These are phyloP conservation scores for Chionoecetes opilio DNA, from an alignment of 1,140 invertebrate genomes.

Conservation along the genomic window DNA sequence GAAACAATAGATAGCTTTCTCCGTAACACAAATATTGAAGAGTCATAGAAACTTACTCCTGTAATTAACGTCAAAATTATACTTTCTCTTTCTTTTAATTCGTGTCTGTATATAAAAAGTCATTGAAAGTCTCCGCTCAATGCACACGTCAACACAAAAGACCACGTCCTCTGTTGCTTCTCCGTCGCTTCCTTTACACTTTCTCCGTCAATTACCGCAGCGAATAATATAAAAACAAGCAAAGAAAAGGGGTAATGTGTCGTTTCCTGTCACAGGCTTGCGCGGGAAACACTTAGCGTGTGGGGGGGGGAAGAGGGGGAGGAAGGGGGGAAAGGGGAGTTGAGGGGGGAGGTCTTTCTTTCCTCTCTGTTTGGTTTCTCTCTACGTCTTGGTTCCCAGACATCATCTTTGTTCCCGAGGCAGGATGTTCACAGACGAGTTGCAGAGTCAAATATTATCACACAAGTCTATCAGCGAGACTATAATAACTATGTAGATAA, in stretches of 20 bases:
- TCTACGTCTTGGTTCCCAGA: neutral
- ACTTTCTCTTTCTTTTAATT: too few relatives aligned
- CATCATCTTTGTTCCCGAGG: neutral
- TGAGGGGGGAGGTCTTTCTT: too few relatives aligned
- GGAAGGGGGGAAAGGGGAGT: too few relatives aligned
- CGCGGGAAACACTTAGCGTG: neutral
- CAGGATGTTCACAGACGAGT: neutral
- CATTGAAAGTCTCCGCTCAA: neutral
- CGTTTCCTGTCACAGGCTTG: neutral
- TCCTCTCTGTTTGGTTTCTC: neutral
- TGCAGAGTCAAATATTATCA: neutral
- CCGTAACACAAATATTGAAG: too few relatives aligned
- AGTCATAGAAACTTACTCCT: too few relatives aligned
- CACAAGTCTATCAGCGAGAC: too few relatives aligned
- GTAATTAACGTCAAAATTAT: too few relatives aligned
- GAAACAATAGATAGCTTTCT: too few relatives aligned
- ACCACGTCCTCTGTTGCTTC: neutral
- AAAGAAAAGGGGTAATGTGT: neutral
- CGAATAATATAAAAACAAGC: neutral
- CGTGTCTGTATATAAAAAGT: too few relatives aligned
- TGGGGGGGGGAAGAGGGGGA: too few relatives aligned
- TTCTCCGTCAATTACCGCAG: neutral
- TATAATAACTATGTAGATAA: too few relatives aligned
- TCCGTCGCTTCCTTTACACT: neutral
- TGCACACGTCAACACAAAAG: neutral